A percentile compares a stretch with the other conserved stretches of the same genome.
Evolutionary conservation across 2,888 invertebrate genomes (phyloP).

Genomic region (Caenorhabditis sp.): DNA sequence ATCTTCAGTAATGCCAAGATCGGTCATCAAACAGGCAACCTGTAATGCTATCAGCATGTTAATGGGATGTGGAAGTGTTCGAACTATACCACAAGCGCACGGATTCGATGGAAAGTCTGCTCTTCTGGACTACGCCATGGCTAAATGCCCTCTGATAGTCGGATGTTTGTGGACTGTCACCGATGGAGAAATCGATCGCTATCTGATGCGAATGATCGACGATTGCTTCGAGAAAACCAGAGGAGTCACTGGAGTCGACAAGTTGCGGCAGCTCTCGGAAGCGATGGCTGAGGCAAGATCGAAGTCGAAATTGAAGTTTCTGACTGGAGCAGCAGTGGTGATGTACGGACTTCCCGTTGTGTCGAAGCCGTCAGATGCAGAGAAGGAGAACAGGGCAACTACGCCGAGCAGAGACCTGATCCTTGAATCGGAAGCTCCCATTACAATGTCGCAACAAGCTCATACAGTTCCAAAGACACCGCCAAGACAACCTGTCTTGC

Average conservation of each 20-base stretch:
- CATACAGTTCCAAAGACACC: background rate
- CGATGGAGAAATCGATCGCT: slow-evolving; percentile 80
- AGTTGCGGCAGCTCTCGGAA: slow-evolving; percentile 61
- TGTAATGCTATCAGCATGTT: slow-evolving; percentile 76
- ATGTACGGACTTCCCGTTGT: slow-evolving; percentile 77
- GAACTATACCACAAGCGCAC: slow-evolving; percentile 74
- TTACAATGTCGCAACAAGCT: too few species aligned
- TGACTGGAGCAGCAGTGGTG: slow-evolving; percentile 79
- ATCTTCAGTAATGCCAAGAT: slow-evolving; percentile 56
- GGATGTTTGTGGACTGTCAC: slow-evolving; percentile 81
- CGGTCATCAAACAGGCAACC: slow-evolving; percentile 69
- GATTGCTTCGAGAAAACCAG: slow-evolving; percentile 49
- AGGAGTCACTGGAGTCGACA: slow-evolving; percentile 25
- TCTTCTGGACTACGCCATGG: slow-evolving; percentile 76
- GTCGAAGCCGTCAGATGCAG: slow-evolving; percentile 13
- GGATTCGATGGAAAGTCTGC: slow-evolving; percentile 75
- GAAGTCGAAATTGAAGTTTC: slow-evolving; percentile 71
- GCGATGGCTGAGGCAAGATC: slow-evolving; percentile 70
- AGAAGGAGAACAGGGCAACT: slow-evolving; percentile 10
- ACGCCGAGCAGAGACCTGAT: too few species aligned
- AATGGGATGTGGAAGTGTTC: slow-evolving; percentile 80
- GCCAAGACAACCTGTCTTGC: background rate
- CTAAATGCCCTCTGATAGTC: slow-evolving; percentile 77
- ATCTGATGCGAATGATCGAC: slow-evolving; percentile 74
- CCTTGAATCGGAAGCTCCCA: too few species aligned